These are phyloP conservation scores for Reticulitermes speratus DNA, from an alignment of 1,140 invertebrate genomes.

Conservation along the genomic window DNA sequence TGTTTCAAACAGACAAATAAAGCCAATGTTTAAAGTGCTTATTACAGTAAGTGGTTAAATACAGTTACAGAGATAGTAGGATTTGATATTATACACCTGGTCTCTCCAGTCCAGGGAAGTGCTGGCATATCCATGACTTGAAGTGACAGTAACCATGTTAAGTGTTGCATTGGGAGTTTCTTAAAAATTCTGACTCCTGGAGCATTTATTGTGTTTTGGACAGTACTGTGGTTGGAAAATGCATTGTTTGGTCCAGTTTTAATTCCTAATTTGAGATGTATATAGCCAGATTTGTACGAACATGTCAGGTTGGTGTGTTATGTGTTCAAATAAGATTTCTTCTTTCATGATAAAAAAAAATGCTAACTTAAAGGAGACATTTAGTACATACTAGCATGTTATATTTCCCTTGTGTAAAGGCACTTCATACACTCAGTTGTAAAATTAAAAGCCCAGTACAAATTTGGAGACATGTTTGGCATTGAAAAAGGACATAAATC, in stretches of 20 bases:
- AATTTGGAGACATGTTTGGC: neutral
- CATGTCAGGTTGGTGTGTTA: slow-evolving; percentile 27
- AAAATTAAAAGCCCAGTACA: neutral
- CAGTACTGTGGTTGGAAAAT: no score
- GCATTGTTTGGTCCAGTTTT: neutral
- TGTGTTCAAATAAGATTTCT: slow-evolving; percentile 25
- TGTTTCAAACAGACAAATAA: no score
- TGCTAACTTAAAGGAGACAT: neutral
- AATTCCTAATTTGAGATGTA: neutral
- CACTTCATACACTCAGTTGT: slow-evolving; percentile 13
- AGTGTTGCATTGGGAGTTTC: no score
- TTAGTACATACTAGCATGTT: slow-evolving; percentile 28
- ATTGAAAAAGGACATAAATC: neutral
- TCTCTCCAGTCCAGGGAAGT: no score
- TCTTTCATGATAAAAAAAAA: neutral
- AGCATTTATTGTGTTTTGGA: no score
- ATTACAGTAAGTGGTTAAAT: no score
- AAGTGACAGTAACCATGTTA: no score
- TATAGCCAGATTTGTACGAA: neutral
- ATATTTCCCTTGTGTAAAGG: slow-evolving; percentile 27
- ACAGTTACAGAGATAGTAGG: no score
- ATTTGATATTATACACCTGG: no score
- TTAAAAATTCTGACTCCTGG: no score
- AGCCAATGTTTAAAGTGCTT: no score
- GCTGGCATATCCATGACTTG: no score